These are phyloP conservation scores for Incurvaria masculella DNA, from an alignment of 2,888 invertebrate genomes.

Conservation along the genomic window DNA sequence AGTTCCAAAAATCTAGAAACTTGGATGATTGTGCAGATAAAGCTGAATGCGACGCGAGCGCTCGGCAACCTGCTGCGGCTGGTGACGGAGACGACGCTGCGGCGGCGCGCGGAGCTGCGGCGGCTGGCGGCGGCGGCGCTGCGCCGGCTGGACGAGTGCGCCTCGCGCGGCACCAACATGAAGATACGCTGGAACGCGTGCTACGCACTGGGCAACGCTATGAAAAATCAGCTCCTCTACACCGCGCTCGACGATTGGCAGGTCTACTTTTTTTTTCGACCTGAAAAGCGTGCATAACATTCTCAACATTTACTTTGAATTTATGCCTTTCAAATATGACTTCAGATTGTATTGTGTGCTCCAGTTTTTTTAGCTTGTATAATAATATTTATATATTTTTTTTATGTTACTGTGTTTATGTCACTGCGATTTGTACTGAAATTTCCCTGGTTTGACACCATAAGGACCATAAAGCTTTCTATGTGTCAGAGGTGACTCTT, in stretches of 20 bases:
- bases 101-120: constrained; percentile 44
- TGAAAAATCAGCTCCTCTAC: constrained; percentile 60
- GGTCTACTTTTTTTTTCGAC: too few species aligned
- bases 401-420: constrained; percentile 4
- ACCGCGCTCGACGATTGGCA: constrained; percentile 52
- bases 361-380: too few species aligned
- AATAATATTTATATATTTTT: background rate
- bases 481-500: too few species aligned
- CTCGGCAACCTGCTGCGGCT: constrained; percentile 76
- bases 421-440: too few species aligned
- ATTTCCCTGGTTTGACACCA: too few species aligned
- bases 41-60: constrained; percentile 77
- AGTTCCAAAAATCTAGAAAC: too few species aligned
- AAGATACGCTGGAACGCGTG: constrained; percentile 94
- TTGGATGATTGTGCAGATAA: constrained; percentile 32
- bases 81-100: constrained; percentile 48
- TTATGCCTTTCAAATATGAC: too few species aligned
- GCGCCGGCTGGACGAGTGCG: constrained; percentile 64
- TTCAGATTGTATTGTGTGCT: too few species aligned
- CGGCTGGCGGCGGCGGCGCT: constrained; percentile 59
- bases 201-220: constrained; percentile 78
- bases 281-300: too few species aligned
- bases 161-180: constrained; percentile 69
- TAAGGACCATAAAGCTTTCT: too few species aligned
- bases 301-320: too few species aligned